Percentiles rank a stretch among this genome's conserved stretches.
These are phyloP conservation scores for Dichetophora obliterata DNA, from an alignment of 2,888 invertebrate genomes.

Conservation along the genomic window DNA sequence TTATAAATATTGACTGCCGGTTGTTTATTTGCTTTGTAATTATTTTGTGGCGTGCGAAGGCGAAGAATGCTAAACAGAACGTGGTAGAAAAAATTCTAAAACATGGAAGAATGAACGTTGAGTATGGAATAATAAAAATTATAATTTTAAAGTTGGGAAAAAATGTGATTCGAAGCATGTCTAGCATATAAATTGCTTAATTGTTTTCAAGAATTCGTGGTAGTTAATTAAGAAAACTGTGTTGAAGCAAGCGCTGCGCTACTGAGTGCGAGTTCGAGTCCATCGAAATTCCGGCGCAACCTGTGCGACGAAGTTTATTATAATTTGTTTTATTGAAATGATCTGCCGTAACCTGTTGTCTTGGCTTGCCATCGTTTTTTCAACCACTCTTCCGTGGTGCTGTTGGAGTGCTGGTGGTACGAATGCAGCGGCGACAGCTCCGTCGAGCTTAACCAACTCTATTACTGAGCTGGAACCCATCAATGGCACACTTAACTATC, in stretches of 20 bases:
- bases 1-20: conserved; percentile 2
- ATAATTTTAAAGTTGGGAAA: background rate
- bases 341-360: background rate
- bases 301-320: background rate
- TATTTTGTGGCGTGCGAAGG: too few species aligned
- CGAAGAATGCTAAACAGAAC: too few species aligned
- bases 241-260: background rate
- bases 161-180: background rate
- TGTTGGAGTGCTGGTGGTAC: background rate
- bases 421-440: background rate
- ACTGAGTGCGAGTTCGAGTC: background rate
- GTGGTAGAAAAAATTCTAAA: background rate
- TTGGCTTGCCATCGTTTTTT: too few species aligned
- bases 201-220: background rate
- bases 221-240: background rate
- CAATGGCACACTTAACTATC: conserved; percentile 73
- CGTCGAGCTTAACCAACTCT: background rate
- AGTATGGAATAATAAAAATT: too few species aligned
- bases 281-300: background rate
- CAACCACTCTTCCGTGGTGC: background rate
- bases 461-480: conserved; percentile 71
- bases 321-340: background rate
- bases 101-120: too few species aligned
- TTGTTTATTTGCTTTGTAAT: background rate
- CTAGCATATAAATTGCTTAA: conserved; percentile 8